A percentile compares a stretch with the other conserved stretches of the same genome.
Conservation (phyloP, 2,113 vertebrate genomes). For the Gallinago paraguaiae region DNA sequence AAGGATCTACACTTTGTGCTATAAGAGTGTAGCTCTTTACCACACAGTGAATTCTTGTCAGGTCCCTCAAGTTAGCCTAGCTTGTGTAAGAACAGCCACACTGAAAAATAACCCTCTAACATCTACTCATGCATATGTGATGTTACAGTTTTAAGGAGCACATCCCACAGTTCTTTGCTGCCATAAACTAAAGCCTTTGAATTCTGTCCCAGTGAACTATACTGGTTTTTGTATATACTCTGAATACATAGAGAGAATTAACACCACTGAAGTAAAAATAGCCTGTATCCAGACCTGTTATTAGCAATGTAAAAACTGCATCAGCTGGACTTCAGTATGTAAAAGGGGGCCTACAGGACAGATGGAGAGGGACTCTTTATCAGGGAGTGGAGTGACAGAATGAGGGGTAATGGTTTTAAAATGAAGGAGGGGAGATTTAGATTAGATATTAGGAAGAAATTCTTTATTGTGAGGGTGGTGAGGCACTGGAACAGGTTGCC, state of each 20-base stretch:
- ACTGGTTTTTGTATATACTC: not conserved
- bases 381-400: not conserved
- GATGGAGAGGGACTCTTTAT: not conserved
- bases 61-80: not conserved
- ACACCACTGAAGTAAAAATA: not conserved
- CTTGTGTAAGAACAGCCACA: not conserved
- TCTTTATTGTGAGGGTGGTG: not conserved
- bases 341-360: not conserved
- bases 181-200: not conserved
- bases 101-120: not conserved
- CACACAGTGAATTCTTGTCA: not conserved
- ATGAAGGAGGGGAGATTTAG: not conserved
- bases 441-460: not conserved
- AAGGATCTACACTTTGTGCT: not conserved
- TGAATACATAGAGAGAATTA: not conserved
- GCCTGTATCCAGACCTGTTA: not conserved
- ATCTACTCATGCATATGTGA: not conserved
- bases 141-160: not conserved
- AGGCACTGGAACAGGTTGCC: not conserved
- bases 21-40: not conserved
- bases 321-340: not conserved
- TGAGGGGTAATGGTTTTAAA: not conserved
- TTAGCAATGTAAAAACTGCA: not conserved
- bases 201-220: not conserved
- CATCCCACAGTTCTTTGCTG: not conserved